Evolutionary conservation across 2,888 invertebrate species (phyloP), one percentile per base, ranked within the genome.

Genomic region (Terebella lapidaria): DNA sequence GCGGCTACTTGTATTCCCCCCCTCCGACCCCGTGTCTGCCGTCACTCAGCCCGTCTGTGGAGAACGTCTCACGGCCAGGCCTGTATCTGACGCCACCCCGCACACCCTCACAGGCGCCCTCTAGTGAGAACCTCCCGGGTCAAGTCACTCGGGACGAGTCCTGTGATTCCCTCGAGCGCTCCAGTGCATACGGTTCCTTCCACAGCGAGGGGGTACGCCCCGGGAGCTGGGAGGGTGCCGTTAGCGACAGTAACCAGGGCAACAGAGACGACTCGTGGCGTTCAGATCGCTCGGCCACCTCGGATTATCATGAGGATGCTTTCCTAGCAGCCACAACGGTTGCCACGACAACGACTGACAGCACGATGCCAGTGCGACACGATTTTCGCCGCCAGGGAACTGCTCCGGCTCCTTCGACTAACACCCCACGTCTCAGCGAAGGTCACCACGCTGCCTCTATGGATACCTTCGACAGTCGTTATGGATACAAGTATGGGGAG

Each of bases 231-330:
- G 35, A 35, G 2, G 42, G 60, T 28, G 63, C 60, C 26, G 42
- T 15, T 26, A 24, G 25, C 5, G 46, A 35, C 56, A 71, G 72
- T 61, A 68, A 71, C 4, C 60, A 72, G 15, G 74, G 74, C 59
- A 72, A 72, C 59, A 74, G 75, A 0, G 73, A 71, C 55, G 75
- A 75, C 60, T 74, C 74, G 18, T 67, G 70, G 57, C 66, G 70
- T 46, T 74, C 74, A 10, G 72, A 70, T 27, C 73, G 71, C 18
- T 69, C 70, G 49, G 54, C n/a, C 18, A 26, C 22, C 30, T 27
- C 26, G 5, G 5, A 5, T 28, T 49, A 20, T 49, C n/a, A 22
- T 20, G 53, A 53, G 28, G 53, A 28, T 28, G 5, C 15, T 10
- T 10, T 15, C 24, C 5, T 24, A 5, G 49, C 15, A 10, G 18